phyloP scores from a whole-genome alignment of 2,113 vertebrate species.

The Recurvirostra avosetta region DNA sequence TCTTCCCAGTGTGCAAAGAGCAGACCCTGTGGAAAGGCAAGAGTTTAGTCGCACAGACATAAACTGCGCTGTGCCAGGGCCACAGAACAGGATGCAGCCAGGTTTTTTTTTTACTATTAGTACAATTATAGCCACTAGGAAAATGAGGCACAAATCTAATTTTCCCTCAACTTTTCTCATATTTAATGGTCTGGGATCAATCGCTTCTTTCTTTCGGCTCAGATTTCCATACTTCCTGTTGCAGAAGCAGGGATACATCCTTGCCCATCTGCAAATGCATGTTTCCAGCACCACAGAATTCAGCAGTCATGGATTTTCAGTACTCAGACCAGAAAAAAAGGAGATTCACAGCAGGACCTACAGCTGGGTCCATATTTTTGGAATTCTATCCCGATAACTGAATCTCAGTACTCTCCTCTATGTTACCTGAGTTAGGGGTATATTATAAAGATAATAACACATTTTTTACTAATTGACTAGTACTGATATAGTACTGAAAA shows the following conservation, averaged over 20 bases:
- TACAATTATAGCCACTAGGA: neutral
- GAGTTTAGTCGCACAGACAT: neutral
- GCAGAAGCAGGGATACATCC: neutral
- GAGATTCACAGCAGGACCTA: neutral
- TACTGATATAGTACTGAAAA: no score
- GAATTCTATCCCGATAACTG: neutral
- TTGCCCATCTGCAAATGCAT: neutral
- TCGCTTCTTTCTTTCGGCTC: neutral
- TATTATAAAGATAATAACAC: no score
- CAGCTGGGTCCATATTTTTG: neutral
- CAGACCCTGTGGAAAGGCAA: rapidly evolving
- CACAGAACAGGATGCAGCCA: neutral
- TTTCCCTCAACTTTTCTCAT: neutral
- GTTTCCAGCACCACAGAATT: neutral
- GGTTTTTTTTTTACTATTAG: neutral
- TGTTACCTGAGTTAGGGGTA: neutral
- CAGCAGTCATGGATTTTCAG: neutral
- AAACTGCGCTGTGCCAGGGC: neutral
- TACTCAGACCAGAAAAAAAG: neutral
- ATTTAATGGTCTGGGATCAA: neutral
- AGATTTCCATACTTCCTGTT: neutral
- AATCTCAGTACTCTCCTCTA: neutral
- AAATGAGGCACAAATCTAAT: neutral
- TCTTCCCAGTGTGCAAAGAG: neutral
- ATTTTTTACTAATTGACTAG: no score